Conservation (phyloP, 1,140 invertebrate genomes). For the Drosophila obscura region DNA sequence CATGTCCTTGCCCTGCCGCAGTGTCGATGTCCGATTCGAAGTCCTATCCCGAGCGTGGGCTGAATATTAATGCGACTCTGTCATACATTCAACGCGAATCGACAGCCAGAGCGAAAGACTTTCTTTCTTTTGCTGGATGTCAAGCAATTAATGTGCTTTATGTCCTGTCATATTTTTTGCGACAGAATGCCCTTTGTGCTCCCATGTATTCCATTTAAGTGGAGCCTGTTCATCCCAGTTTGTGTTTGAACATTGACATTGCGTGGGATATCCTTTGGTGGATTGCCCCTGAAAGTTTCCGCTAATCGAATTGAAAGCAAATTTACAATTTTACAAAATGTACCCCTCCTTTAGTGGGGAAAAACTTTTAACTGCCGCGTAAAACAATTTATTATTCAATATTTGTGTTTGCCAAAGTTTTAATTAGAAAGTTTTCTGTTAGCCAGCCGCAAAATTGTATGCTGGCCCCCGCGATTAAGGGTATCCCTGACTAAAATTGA, state of each 20-base stretch:
- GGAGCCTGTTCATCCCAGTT: slow-evolving; percentile 21
- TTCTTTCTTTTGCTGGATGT: slow-evolving; percentile 34
- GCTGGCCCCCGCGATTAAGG: slow-evolving; percentile 1
- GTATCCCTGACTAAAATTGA: slow-evolving; percentile 17
- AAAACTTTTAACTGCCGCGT: slow-evolving; percentile 53
- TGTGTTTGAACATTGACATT: slow-evolving; percentile 56
- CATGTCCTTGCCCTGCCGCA: slow-evolving; percentile 23
- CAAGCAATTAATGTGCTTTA: slow-evolving; percentile 76
- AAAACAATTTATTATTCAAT: slow-evolving; percentile 75
- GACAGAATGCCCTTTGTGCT: slow-evolving; percentile 31
- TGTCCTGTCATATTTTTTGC: slow-evolving; percentile 59
- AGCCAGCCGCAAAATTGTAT: slow-evolving; percentile 14
- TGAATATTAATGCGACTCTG: slow-evolving; percentile 67
- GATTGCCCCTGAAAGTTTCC: slow-evolving; percentile 4
- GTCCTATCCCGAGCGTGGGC: slow-evolving; percentile 44
- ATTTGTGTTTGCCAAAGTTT: slow-evolving; percentile 60
- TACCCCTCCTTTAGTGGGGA: neutral
- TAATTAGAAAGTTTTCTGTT: slow-evolving; percentile 65
- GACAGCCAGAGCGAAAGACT: slow-evolving; percentile 21
- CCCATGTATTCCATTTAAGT: slow-evolving; percentile 17
- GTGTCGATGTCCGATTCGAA: slow-evolving; percentile 8
- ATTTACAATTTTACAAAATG: slow-evolving; percentile 3
- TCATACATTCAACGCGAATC: slow-evolving; percentile 35
- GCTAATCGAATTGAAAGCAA: slow-evolving; percentile 41
- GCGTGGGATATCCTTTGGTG: slow-evolving; percentile 9